Evolutionary conservation across 1,140 invertebrate species (phyloP), one percentile per base, ranked within the genome.

Genomic region (Drosophila lacteicornis): DNA sequence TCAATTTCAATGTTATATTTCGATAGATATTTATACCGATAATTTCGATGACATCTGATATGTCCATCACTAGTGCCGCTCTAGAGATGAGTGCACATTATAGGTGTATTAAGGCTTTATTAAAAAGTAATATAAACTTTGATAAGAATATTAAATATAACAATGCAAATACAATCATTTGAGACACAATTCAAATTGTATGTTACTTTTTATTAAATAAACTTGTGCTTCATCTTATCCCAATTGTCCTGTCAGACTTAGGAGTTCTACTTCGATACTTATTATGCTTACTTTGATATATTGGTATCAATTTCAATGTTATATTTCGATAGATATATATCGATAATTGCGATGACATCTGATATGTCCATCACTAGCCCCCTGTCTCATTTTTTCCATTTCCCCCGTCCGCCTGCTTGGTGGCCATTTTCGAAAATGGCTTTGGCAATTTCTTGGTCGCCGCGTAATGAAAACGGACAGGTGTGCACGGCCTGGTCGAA

Each of bases 401-500:
- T 3, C 13, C 36, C 17, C 40, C 25, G 7, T 33, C 15, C 63
- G 9, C 22, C 47, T 62, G 27, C 36, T 36, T 59, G 53, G 45
- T 22, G 61, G 47, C 57, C 75, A 78, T 70, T 70, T 77, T 77
- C 56, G 75, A 63, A 87, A 87, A 82, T 71, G 66, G 71, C 67
- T 53, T 60, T 80, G 65, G 62, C 83, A 82, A 87, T 87, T 87
- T 81, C 61, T 71, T 50, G 46, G 61, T 22, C 36, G 71, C 19
- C 43, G 47, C 62, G 51, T 80, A 88, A 88, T 87, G 84, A 83
- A 80, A 83, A 80, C 68, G 80, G 83, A 83, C 83, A 87, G 83
- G 77, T 87, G 84, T 69, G 68, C 67, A 33, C 38, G 30, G 55
- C 66, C 50, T 70, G 67, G 38, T 17, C 74, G 46, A 42, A 51